Base-by-base conservation (phyloP, 2,888 invertebrate genomes). In the Epistrophella euchroma region DNA sequence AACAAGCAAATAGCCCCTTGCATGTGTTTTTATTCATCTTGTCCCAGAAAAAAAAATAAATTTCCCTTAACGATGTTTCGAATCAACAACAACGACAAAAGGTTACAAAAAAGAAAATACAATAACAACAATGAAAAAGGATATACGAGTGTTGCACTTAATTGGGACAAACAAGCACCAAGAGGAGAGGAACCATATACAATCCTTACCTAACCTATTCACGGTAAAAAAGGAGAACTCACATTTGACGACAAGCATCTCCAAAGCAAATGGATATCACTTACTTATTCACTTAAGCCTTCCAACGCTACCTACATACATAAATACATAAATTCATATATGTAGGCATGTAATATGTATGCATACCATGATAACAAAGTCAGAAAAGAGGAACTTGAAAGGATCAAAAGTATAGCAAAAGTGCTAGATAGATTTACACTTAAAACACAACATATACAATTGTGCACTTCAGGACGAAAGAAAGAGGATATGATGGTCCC, bases 251-350 rank as follows among this genome's bases (percentile, higher is more conserved):
- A 81, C 73, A 47, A 81, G 73, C 64, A 64, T 78, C 71, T 52
- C 81, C 70, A 55, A 25, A 58, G 58, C 77, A 77, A 81, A 86
- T 74, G 86, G 81, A 70, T 77, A 86, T 81, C 81, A 81, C 86
- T 81, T 74, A 81, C 77, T 86, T 81, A 86, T 77, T 77, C 81
- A 86, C 86, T 86, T 78, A 81, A 86, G 81, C 32, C 71, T 71
- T 86, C 66, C 45, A 78, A 77, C 56, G 35, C 58, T 58, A 7
- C 37, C 3, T 64, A 47, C 40, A 15, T 40, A 62, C 52, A 40
- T 13, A 64, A 47, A 60, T 45, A 47, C 25, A 73, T 45, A 60
- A 17, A 17, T 58, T 17, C 32, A 58, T 17, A 55, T 32, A 4
- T 17, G 4, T 4, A 28, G 2, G 2, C n/a, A 10, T 15, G 17